Base-by-base conservation (phyloP, 2,888 invertebrate species). In the Drosophila monieri region DNA sequence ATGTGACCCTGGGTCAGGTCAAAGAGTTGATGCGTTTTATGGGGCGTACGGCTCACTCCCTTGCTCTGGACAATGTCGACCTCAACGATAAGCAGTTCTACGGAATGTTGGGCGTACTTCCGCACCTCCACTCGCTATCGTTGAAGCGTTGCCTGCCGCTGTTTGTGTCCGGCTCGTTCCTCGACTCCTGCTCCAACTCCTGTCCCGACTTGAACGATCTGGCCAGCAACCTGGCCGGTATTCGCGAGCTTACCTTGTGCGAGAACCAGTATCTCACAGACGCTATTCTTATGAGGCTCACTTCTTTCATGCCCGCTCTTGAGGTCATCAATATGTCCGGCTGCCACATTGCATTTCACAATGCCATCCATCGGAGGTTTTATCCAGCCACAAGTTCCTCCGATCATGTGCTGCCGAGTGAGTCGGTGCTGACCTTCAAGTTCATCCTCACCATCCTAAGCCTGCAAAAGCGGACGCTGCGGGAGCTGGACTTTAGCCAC, bases 191-290 rank as follows among this genome's bases (percentile, higher is more conserved):
- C 79, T 53, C 66, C 25, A 73, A 93, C 30, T 92, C 93, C 51
- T 91, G 93, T 10, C 55, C 64, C 9, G 94, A 95, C 74, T 92
- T 93, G 1, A 90, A 57, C 27, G 73, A 74, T 25, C 47, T 93
- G 39, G 92, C 91, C 52, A 91, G 94, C 18, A 91, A 92, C 61
- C 56, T 83, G 52, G 76, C 77, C 0, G 93, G 93, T 69, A 91
- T 96, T 10, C 93, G 92, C 68, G 92, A 92, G 55, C 90, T 96
- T 23, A 94, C 94, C 59, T 90, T 96, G 59, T 93, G 94, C 18
- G 93, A 94, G 39, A 95, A 96, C 86, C 93, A 95, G 73, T 95
- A 95, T 89, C 91, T 96, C 37, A 95, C 95, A 2, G 96, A 96
- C 92, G 94, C 94, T n/a, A 92, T 95, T 10, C 94, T 96, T 54